Evolutionary conservation across 2,888 invertebrate species (phyloP).

Genomic region (Acronicta psi): DNA sequence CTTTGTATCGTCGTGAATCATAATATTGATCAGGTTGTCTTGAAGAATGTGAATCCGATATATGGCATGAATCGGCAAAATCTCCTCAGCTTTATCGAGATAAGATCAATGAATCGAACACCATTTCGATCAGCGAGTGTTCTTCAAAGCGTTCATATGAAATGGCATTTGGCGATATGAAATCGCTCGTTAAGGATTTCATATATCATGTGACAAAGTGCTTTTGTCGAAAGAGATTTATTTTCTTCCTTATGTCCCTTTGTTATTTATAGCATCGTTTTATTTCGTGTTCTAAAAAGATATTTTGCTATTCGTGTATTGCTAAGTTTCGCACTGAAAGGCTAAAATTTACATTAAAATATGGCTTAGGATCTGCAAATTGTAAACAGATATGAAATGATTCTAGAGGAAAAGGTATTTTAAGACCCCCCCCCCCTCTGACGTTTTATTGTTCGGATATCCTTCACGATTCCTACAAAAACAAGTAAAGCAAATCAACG

Average conservation of each 20-base stretch:
- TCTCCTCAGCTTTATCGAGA: slow-evolving; percentile 19
- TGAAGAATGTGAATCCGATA: not conserved
- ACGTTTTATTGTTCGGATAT: slow-evolving; percentile 26
- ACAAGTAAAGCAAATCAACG: not conserved
- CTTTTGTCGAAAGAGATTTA: slow-evolving; percentile 28
- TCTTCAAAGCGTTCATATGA: slow-evolving; percentile 26
- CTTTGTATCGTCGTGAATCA: too few species aligned
- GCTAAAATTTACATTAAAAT: too few species aligned
- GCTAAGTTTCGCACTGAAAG: slow-evolving; percentile 21
- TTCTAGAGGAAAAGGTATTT: too few species aligned
- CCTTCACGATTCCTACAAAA: slow-evolving; percentile 20
- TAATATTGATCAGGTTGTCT: too few species aligned
- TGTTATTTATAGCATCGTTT: slow-evolving; percentile 41
- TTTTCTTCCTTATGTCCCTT: slow-evolving; percentile 35
- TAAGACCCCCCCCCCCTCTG: too few species aligned
- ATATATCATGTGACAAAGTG: slow-evolving; percentile 48
- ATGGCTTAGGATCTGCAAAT: too few species aligned
- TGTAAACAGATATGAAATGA: too few species aligned
- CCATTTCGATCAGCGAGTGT: slow-evolving; percentile 10
- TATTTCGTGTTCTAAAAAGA: slow-evolving; percentile 36
- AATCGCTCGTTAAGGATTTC: slow-evolving; percentile 37
- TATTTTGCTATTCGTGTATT: slow-evolving; percentile 17
- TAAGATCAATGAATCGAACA: slow-evolving; percentile 27
- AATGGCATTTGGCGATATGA: slow-evolving; percentile 26
- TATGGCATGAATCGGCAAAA: slow-evolving; percentile 26